Evolutionary conservation across 2,797 vertebrate species (phyloP).

Genomic region (Sparus aurata): DNA sequence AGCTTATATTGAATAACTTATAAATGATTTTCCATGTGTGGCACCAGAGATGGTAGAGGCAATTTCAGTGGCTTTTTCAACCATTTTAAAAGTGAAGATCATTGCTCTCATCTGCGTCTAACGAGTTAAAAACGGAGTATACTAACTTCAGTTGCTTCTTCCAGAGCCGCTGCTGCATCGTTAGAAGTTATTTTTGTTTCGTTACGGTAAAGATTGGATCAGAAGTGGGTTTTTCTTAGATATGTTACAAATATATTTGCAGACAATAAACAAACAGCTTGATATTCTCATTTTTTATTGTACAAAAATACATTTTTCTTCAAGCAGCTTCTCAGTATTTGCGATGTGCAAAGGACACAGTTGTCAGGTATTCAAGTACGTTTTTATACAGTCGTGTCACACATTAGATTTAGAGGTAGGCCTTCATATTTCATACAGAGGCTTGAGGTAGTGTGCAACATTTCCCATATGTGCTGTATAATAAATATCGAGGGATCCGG

Average conservation of each 20-base stretch:
- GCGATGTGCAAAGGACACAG: slow-evolving; percentile 77
- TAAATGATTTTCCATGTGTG: too few species aligned
- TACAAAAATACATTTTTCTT: slow-evolving; percentile 82
- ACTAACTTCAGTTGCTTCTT: too few species aligned
- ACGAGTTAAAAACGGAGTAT: too few species aligned
- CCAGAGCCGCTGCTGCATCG: too few species aligned
- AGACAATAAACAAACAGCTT: background rate
- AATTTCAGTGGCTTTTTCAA: too few species aligned
- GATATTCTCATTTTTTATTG: slow-evolving; percentile 50
- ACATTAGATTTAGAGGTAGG: slow-evolving; percentile 77
- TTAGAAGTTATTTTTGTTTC: background rate
- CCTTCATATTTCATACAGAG: slow-evolving; percentile 47
- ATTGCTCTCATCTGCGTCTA: too few species aligned
- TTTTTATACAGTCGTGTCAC: slow-evolving; percentile 51
- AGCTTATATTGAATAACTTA: too few species aligned
- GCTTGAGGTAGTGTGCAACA: slow-evolving; percentile 75
- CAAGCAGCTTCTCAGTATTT: slow-evolving; percentile 72
- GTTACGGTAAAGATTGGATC: too few species aligned
- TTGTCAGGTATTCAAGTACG: slow-evolving; percentile 81
- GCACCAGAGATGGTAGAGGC: too few species aligned
- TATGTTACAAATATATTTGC: background rate
- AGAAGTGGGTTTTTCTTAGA: background rate
- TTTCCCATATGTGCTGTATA: slow-evolving; percentile 12
- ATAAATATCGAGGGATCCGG: slow-evolving; percentile 8
- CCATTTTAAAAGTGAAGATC: too few species aligned